Base-by-base conservation (phyloP, 2,113 vertebrate species). In the Salvelinus namaycush region DNA sequence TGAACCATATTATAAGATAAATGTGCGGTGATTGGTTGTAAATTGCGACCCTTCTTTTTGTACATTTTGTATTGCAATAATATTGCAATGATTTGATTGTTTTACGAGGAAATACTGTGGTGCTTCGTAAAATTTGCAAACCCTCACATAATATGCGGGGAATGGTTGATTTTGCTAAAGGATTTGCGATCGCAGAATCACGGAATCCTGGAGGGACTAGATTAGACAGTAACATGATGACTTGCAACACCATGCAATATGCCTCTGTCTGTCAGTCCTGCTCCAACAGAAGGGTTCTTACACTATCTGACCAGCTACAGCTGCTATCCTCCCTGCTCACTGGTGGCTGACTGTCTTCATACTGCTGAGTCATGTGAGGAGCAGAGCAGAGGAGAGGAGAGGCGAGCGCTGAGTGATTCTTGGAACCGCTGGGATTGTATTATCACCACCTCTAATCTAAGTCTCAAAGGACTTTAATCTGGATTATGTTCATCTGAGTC, bases 301-400 rank as follows among this genome's bases (percentile, higher is more conserved):
- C 24, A 24, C 51, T 27, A 66, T 31, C 74, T 70, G n/a, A 34
- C 62, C 24, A 7, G 22, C 62, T 62, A 29, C 57, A 71, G 75
- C 62, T 75, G 64, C 65, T 22, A 81, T 74, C 49, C 27, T 74
- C 74, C 76, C 3, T 29, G 22, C 22, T 9, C 62, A 24, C 60
- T 57, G 66, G 14, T 76, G 75, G 70, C 78, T 11, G 22, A 6
- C 13, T 24, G 68, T 12, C 70, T 20, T 44, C 9, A 16, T 14
- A 14, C 59, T 26, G 76, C 78, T 75, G 88, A 87, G 72, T 86
- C 81, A 85, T 51, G 54, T 24, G 16, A 72, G 20, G 39, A 44
- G 16, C 14, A 54, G 51, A 54, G 51, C 12, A 57, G 54, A 57
- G 54, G 16, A 57, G 51, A 57, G 51, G 51, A 57, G 54, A 57